Percentiles rank a stretch among this genome's conserved stretches.
phyloP scores from a whole-genome alignment of 2,113 vertebrate genomes.

The Clarias batrachus region DNA sequence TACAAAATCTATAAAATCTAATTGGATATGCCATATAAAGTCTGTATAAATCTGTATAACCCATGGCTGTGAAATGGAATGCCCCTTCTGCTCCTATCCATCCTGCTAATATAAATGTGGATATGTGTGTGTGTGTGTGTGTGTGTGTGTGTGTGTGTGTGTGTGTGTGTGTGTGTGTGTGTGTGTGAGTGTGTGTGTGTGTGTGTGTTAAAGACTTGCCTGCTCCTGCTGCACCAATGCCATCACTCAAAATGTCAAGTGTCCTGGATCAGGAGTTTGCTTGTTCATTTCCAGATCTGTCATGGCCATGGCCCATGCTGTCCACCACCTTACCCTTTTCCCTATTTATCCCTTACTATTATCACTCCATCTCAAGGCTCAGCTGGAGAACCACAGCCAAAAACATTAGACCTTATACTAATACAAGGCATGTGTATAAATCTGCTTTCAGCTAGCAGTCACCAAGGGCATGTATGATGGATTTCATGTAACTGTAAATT shows the following conservation, averaged over 20 bases:
- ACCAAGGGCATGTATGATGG: background rate
- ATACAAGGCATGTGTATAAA: background rate
- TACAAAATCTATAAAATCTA: background rate
- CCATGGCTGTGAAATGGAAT: background rate
- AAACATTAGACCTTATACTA: background rate
- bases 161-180: conserved; percentile 9
- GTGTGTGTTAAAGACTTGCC: background rate
- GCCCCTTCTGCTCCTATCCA: background rate
- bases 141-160: conserved; percentile 1
- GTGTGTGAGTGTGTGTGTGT: conserved; percentile 11
- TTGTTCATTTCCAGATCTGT: conserved; percentile 32
- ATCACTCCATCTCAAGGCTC: background rate
- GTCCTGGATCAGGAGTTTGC: conserved; percentile 20
- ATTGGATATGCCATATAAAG: background rate
- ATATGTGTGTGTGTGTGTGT: conserved; percentile 11
- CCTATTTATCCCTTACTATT: background rate
- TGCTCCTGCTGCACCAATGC: conserved; percentile 41
- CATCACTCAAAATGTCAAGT: conserved; percentile 51
- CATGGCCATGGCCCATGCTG: background rate
- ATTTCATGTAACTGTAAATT: background rate
- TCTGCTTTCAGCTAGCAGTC: background rate
- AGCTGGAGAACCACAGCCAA: background rate
- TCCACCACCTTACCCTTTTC: background rate
- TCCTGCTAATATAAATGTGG: conserved; percentile 3
- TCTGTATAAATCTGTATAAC: background rate